Conservation (phyloP, 2,113 vertebrate species). For the Sarotherodon lohbergeri region DNA sequence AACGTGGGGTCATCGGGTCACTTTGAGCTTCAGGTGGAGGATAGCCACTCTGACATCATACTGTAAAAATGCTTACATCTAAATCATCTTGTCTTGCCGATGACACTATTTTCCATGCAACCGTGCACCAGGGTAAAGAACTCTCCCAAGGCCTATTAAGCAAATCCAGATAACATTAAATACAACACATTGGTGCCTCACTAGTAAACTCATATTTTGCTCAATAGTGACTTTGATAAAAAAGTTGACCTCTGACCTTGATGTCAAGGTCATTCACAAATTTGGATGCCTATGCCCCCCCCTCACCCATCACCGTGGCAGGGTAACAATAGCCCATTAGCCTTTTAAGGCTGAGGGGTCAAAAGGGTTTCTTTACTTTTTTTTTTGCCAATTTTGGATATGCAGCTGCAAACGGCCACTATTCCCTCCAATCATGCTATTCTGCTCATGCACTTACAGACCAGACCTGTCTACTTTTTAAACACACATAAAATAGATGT, state of each 20-base stretch:
- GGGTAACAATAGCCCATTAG: not conserved
- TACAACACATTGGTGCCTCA: not conserved
- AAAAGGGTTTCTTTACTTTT: not conserved
- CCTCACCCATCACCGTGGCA: rapidly evolving
- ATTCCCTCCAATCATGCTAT: not conserved
- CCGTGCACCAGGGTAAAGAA: not conserved
- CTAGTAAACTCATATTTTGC: not conserved
- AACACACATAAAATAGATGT: not conserved
- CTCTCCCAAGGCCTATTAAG: not conserved
- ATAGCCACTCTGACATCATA: not conserved
- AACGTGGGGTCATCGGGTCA: not conserved
- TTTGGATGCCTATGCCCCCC: not conserved
- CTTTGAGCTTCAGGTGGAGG: not conserved
- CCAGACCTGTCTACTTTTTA: not conserved
- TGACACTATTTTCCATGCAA: not conserved
- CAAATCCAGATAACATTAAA: not conserved
- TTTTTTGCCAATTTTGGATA: not conserved
- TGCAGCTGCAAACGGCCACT: not conserved
- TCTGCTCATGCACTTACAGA: not conserved
- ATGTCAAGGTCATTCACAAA: not conserved
- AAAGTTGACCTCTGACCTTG: not conserved
- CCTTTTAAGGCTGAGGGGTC: not conserved
- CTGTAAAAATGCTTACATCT: not conserved
- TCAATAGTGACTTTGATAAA: not conserved
- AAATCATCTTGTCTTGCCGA: not conserved